A percentile compares a stretch with the other conserved stretches of the same genome.
phyloP scores from a whole-genome alignment of 2,888 invertebrate genomes.

The Cephus spinipes region DNA sequence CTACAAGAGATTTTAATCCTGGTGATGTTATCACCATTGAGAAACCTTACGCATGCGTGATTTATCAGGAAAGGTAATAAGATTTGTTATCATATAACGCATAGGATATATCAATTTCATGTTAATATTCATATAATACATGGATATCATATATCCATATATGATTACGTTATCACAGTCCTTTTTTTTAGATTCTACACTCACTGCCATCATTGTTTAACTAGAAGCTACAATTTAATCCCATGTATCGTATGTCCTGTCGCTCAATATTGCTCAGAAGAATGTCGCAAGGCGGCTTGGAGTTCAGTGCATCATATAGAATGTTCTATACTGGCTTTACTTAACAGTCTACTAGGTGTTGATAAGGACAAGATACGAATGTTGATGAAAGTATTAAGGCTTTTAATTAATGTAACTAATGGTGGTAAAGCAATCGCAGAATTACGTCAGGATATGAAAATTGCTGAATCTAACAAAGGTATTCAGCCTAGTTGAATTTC shows the following conservation, averaged over 20 bases:
- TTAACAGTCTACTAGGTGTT: conserved; percentile 54
- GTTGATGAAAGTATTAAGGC: conserved; percentile 58
- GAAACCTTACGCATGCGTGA: conserved; percentile 54
- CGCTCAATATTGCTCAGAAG: conserved; percentile 59
- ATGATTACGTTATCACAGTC: background rate
- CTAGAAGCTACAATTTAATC: conserved; percentile 56
- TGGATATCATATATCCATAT: background rate
- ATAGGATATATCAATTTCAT: background rate
- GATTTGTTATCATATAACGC: background rate
- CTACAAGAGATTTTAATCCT: conserved; percentile 56
- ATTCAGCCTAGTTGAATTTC: conserved; percentile 15
- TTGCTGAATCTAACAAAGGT: conserved; percentile 59
- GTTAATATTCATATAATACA: background rate
- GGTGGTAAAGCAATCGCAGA: conserved; percentile 52
- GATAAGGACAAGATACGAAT: conserved; percentile 60
- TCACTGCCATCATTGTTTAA: conserved; percentile 61
- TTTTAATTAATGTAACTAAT: conserved; percentile 54
- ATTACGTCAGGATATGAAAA: conserved; percentile 51
- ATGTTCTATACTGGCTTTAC: conserved; percentile 51
- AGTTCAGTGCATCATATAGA: conserved; percentile 53
- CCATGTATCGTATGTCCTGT: conserved; percentile 60
- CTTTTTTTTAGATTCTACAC: conserved; percentile 55
- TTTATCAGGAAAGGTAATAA: conserved; percentile 55
- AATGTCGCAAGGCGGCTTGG: conserved; percentile 54
- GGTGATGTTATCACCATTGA: conserved; percentile 59